Percentiles rank a stretch among this genome's conserved stretches.
phyloP scores from a whole-genome alignment of 1,140 invertebrate genomes.

The Dolichoris vasculosae region DNA sequence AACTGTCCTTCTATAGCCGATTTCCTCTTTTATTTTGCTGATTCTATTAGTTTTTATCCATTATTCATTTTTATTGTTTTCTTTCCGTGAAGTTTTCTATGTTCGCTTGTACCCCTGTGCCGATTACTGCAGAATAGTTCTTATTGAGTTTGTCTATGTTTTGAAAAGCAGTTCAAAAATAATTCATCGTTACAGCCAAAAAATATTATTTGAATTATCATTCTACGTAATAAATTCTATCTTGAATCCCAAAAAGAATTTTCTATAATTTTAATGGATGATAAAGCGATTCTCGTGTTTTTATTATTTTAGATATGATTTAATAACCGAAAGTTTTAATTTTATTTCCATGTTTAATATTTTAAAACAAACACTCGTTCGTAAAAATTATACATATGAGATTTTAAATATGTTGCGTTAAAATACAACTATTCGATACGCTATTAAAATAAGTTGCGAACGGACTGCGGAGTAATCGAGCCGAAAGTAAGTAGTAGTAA shows the following conservation, averaged over 20 bases:
- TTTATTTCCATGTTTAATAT: too few species aligned
- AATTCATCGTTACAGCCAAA: neutral
- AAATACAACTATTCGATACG: too few species aligned
- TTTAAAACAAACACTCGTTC: too few species aligned
- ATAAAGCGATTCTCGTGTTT: too few species aligned
- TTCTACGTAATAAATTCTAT: too few species aligned
- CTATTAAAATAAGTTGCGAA: neutral
- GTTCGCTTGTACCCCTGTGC: neutral
- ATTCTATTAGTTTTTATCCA: neutral
- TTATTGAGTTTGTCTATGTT: neutral
- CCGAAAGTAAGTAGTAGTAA: neutral
- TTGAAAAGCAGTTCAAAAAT: neutral
- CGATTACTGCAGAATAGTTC: neutral
- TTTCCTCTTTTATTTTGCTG: neutral
- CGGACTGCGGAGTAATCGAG: neutral
- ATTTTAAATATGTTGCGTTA: too few species aligned
- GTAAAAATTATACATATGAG: too few species aligned
- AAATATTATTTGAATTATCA: too few species aligned
- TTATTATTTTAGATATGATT: too few species aligned
- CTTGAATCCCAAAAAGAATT: too few species aligned
- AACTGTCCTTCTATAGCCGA: neutral
- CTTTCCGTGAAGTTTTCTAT: neutral
- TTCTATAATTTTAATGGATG: too few species aligned
- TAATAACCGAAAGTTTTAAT: too few species aligned
- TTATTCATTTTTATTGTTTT: constrained; percentile 45